Percentiles rank a stretch among this genome's conserved stretches.
Conservation (phyloP, 2,113 vertebrate species). For the Papio anubis region DNA sequence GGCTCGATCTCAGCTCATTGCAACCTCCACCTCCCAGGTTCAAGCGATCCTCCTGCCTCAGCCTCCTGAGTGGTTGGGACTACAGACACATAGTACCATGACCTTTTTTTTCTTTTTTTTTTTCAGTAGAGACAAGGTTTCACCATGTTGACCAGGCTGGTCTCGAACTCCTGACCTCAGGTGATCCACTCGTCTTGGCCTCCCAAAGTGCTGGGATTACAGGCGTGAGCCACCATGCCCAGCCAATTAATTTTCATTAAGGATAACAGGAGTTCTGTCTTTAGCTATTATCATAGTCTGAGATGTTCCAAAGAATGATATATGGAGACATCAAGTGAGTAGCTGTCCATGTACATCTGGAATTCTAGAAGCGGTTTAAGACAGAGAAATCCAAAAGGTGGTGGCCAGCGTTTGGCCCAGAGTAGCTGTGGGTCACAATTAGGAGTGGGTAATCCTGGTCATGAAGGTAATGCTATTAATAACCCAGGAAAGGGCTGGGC, state of each 20-base stretch:
- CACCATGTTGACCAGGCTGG: too few species aligned
- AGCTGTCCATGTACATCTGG: not conserved
- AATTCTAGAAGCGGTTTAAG: not conserved
- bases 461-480: not conserved
- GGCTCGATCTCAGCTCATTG: too few species aligned
- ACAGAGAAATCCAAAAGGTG: not conserved
- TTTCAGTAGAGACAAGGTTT: too few species aligned
- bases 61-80: too few species aligned
- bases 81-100: too few species aligned
- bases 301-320: not conserved
- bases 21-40: too few species aligned
- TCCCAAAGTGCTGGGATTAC: too few species aligned
- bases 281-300: not conserved
- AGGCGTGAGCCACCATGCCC: too few species aligned
- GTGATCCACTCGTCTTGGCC: too few species aligned
- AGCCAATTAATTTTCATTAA: not conserved
- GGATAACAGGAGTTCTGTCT: not conserved
- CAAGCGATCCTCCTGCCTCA: too few species aligned
- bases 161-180: too few species aligned
- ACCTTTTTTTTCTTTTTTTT: too few species aligned
- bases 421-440: not conserved
- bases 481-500: not conserved
- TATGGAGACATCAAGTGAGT: not conserved
- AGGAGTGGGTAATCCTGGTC: not conserved
- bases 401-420: not conserved